Conservation (phyloP, 2,113 vertebrate genomes). For the Arothron firmamentum region DNA sequence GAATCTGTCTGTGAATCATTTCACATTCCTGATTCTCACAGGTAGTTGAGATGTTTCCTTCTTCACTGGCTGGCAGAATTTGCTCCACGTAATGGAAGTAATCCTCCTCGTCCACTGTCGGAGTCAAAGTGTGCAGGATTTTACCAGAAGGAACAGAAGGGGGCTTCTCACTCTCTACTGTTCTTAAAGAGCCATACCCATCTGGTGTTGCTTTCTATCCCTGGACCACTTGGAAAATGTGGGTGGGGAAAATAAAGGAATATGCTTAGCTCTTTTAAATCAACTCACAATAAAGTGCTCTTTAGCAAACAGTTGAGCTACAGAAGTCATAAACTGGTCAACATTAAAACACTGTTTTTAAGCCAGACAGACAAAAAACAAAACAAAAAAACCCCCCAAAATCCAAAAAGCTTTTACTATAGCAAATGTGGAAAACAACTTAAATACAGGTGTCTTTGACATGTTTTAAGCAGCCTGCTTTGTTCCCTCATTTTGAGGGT, state of each 20-base stretch:
- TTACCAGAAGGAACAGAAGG: not conserved
- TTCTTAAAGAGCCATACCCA: constrained; percentile 6
- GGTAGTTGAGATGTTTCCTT: not conserved
- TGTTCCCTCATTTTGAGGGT: constrained; percentile 38
- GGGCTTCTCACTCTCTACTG: constrained; percentile 1
- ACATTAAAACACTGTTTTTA: not conserved
- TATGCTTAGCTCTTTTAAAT: not conserved
- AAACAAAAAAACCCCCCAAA: too few species aligned
- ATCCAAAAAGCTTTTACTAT: too few species aligned
- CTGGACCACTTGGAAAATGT: not conserved
- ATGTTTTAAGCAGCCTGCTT: constrained; percentile 40
- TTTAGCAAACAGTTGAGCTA: not conserved
- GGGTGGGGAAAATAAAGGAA: constrained; percentile 4
- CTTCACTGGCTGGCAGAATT: not conserved
- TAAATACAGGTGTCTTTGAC: constrained; percentile 6
- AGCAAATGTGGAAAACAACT: too few species aligned
- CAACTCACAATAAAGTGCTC: not conserved
- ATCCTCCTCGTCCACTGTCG: not conserved
- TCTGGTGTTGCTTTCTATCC: not conserved
- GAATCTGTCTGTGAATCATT: not conserved
- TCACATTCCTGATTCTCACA: not conserved
- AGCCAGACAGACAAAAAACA: not conserved
- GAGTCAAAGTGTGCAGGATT: too few species aligned
- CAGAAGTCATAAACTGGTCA: not conserved
- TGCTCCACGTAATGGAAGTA: constrained; percentile 6